Base-by-base conservation (phyloP, 2,113 vertebrate species). In the Macquaria ambigua region DNA sequence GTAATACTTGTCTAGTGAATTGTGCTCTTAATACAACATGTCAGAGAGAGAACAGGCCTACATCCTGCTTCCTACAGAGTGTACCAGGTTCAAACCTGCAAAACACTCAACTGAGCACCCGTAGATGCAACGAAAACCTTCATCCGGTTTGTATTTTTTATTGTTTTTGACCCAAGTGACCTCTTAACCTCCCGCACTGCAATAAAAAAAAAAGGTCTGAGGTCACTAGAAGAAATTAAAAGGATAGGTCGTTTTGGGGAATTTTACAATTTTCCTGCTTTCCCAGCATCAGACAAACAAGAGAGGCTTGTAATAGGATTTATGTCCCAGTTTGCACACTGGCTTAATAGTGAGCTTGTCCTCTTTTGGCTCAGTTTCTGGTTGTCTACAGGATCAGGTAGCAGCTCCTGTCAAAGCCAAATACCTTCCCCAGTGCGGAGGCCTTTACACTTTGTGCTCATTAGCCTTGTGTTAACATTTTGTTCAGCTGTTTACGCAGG, bases 91-190 rank as follows among this genome's bases (percentile, higher is more conserved):
- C 25, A 71, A 58, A 76, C 55, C 58, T 53, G 18, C 59, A 69
- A 77, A 77, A 43, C 39, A 12, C 39, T 63, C 16, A 62, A 59
- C 21, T 48, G 55, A 70, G 61, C 8, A 16, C 12, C 4, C 2
- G 1, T 31, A 63, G 75, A 62, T 34, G 56, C 50, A 67, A 72
- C 39, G 67, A 46, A 67, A 78, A 16, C 41, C 43, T 74, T 64
- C 89, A 77, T 85, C 77, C 74, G 66, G 61, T 84, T 86, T 77
- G 34, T 48, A 31, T 61, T 61, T 64, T 64, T 34, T 18, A 63
- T 66, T 72, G 11, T 18, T 59, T 74, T 73, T n/a, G 3, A 73
- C 10, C 21, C n/a, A 37, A 74, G 31, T 52, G 72, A 68, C 68
- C 53, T 73, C 28, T 67, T 20, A 31, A 64, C 61, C 63, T 59